Base-by-base conservation (phyloP, 1,140 invertebrate species). In the Drosophila ananassae region DNA sequence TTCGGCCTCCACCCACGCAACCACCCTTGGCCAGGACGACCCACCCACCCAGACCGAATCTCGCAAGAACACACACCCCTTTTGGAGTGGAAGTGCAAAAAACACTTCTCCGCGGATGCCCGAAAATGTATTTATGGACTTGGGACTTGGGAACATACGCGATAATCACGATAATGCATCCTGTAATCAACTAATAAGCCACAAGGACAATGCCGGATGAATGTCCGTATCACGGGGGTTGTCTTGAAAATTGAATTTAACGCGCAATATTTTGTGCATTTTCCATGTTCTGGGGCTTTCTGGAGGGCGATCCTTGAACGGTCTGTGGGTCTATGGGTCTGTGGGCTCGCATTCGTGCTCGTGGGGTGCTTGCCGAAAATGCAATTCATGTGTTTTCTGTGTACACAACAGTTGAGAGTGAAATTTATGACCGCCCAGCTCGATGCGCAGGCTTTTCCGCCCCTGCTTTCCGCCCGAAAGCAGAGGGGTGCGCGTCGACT, bases 161-260 rank as follows among this genome's bases (percentile, higher is more conserved):
- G 79, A 91, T 91, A 91, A 91, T 91, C 90, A 91, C 80, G 90
- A 91, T 91, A 91, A 91, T 91, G 90, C 80, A 90, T 90, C 82
- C 84, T 91, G 90, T 91, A 91, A 91, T 91, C 90, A 91, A 91
- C 90, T 91, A 91, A 91, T 91, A 91, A 91, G 66, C 76, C 67
- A 52, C 79, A 76, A 79, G 63, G 58, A 75, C 82, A 79, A 68
- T 61, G 37, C 81, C 30, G 69, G 34, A 47, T 22, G 58, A 41
- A 56, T 39, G 44, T n/a, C n/a, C 32, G 62, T 24, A 62, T 28
- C 34, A 48, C 17, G 68, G 61, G 80, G 74, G 67, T 69, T 69
- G 77, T 25, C 67, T 52, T 39, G 73, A 75, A 90, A 91, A 91
- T 91, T 91, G 89, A 91, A 91, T 91, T 91, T 91, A 91, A 91